A percentile compares a stretch with the other conserved stretches of the same genome.
These are phyloP conservation scores for Gallinago paraguaiae DNA, from an alignment of 2,113 vertebrate genomes.

Conservation along the genomic window DNA sequence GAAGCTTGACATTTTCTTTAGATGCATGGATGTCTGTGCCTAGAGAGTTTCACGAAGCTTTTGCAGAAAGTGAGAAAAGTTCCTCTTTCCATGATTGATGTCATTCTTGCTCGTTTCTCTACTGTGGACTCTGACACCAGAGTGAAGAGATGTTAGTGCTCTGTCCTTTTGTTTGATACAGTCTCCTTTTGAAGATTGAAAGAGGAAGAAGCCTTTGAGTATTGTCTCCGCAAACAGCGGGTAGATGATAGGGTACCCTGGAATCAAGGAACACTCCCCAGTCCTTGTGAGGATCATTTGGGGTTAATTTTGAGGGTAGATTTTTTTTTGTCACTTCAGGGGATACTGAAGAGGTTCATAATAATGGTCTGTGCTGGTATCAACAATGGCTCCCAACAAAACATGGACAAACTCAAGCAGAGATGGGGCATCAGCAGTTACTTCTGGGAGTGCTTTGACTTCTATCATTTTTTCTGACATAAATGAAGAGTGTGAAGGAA, in stretches of 20 bases:
- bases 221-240: neutral
- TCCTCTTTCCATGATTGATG: neutral
- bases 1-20: neutral
- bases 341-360: neutral
- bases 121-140: neutral
- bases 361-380: neutral
- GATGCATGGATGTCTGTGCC: neutral
- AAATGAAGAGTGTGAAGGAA: neutral
- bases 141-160: neutral
- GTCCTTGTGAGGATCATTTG: neutral
- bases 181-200: constrained; percentile 20
- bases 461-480: neutral
- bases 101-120: neutral
- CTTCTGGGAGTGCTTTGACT: neutral
- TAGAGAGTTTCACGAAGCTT: neutral
- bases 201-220: constrained; percentile 5
- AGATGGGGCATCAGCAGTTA: constrained; percentile 1
- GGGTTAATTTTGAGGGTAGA: constrained; percentile 50
- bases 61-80: neutral
- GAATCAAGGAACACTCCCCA: constrained; percentile 7
- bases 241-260: neutral
- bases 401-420: constrained; percentile 23
- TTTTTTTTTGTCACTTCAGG: neutral
- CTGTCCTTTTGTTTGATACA: constrained; percentile 16
- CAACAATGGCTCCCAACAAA: constrained; percentile 35